Evolutionary conservation across 2,888 invertebrate genomes (phyloP).

Genomic region (Rhamphomyia laevipes): DNA sequence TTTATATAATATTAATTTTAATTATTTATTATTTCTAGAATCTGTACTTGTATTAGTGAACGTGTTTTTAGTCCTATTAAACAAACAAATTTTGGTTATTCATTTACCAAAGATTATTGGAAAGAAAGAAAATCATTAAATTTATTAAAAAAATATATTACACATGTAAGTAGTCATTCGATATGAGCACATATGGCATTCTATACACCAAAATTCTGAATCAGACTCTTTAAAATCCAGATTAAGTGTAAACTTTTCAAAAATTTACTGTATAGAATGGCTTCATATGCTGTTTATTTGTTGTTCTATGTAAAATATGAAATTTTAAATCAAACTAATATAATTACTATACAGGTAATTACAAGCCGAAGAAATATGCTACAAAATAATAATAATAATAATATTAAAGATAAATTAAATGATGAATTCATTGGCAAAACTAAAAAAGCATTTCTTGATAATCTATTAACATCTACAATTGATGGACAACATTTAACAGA

Average conservation of each 20-base stretch:
- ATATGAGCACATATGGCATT: too few relatives aligned
- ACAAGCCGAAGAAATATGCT: neutral
- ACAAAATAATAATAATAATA: neutral
- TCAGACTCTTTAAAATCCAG: too few relatives aligned
- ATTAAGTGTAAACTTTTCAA: too few relatives aligned
- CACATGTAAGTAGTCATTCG: slow-evolving; percentile 17
- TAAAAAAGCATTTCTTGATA: slow-evolving; percentile 25
- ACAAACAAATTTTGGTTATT: slow-evolving; percentile 9
- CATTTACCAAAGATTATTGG: slow-evolving; percentile 29
- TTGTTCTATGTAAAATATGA: too few relatives aligned
- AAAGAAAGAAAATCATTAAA: slow-evolving; percentile 34
- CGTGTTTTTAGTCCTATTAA: slow-evolving; percentile 24
- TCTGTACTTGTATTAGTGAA: slow-evolving; percentile 26
- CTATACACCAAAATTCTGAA: too few relatives aligned
- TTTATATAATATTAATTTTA: too few relatives aligned
- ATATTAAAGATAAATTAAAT: neutral
- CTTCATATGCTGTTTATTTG: too few relatives aligned
- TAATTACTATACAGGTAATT: neutral
- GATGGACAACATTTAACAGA: slow-evolving; percentile 23
- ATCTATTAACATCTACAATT: slow-evolving; percentile 23
- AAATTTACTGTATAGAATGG: too few relatives aligned
- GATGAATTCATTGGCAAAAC: slow-evolving; percentile 7
- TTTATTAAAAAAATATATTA: slow-evolving; percentile 32
- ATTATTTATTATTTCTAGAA: slow-evolving; percentile 23
- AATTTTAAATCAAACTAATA: too few relatives aligned